Base-by-base conservation (phyloP, 37 sponge, comb jelly and placozoan species). In the Ephydatia muelleri region DNA sequence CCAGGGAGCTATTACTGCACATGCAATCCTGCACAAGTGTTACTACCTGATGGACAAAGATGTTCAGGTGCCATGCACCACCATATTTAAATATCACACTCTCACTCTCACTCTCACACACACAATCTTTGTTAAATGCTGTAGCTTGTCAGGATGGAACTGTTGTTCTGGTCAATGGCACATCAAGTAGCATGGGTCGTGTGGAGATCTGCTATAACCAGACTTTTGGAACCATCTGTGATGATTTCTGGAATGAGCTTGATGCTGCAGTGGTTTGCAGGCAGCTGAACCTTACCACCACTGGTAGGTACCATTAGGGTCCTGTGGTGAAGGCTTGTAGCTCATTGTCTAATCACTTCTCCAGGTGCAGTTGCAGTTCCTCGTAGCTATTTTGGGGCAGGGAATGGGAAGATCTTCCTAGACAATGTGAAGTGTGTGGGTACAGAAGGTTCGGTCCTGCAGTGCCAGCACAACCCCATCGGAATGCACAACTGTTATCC, bases 171-270 rank as follows among this genome's bases (percentile, higher is more conserved):
- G 83, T 73, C 34, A 43, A 40, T 72, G 83, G 47, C 0, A 37
- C 33, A n/a, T 26, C 27, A 22, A 29, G 34, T 28, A 72, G 38
- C 57, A 65, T 47, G 43, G 83, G 83, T 47, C 32, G 83, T 72
- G 83, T 82, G 23, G 83, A 82, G 73, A 37, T 82, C 9, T 82
- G 72, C 72, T 33, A 72, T 39, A 43, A 72, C 49, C 73, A 73
- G 30, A 48, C 30, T 2, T 82, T 47, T 25, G 73, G 48, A 25
- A 40, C 83, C 26, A 73, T 82, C 34, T 82, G 83, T 82, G 83
- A 82, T 82, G 83, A 82, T 33, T 72, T 72, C 32, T 82, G 83
- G 83, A 73, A 82, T 82, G 73, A 30, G 23, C 73, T 49, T 23
- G 73, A 82, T 72, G 83, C 83, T 39, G 22, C 30, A 72, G 83